Percentiles rank a stretch among this genome's conserved stretches.
These are phyloP conservation scores for Sussaba pulchella DNA, from an alignment of 2,888 invertebrate genomes.

Conservation along the genomic window DNA sequence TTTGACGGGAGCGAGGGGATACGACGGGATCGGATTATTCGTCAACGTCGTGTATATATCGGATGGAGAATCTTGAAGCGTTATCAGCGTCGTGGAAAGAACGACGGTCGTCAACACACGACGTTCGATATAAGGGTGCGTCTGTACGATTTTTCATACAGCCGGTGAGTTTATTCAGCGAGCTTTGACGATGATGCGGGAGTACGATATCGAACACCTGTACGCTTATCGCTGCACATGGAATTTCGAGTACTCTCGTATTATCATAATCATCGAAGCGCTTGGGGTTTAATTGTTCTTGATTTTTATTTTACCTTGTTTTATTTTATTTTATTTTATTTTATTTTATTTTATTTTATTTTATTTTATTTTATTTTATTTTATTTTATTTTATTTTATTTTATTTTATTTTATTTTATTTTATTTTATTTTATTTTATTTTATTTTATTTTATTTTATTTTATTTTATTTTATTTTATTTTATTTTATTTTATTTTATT, in stretches of 20 bases:
- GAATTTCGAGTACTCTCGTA: slow-evolving; percentile 21
- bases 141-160: background rate
- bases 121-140: background rate
- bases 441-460: background rate
- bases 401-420: background rate
- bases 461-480: background rate
- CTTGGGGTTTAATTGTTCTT: too few species aligned
- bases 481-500: background rate
- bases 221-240: slow-evolving; percentile 36
- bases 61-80: too few species aligned
- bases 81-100: too few species aligned
- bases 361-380: background rate
- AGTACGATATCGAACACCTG: slow-evolving; percentile 59
- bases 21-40: too few species aligned
- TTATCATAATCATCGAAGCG: slow-evolving; percentile 6
- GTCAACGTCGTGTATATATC: background rate
- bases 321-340: too few species aligned
- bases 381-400: background rate
- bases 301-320: too few species aligned
- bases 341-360: background rate
- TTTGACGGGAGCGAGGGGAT: too few species aligned
- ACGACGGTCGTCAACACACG: too few species aligned
- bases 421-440: background rate
- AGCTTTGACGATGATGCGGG: slow-evolving; percentile 49
- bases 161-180: slow-evolving; percentile 3